Base-by-base conservation (phyloP, 2,888 invertebrate species). In the Phyllotreta striolata region DNA sequence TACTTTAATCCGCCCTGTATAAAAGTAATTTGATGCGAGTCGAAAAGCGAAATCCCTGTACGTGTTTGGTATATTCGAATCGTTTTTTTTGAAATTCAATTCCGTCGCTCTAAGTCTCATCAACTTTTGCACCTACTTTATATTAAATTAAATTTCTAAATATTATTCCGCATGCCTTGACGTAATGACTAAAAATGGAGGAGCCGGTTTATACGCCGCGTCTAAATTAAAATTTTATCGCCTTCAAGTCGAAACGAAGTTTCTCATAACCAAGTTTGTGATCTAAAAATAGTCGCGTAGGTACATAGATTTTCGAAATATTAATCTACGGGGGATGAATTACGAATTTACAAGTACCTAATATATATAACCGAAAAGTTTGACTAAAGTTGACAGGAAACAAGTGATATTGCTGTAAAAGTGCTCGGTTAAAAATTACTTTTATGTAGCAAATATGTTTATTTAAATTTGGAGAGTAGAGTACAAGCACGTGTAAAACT, bases 401-500 rank as follows among this genome's bases (percentile, higher is more conserved):
- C 12, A 43, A 13, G 13, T 6, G 10, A 43, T 12, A 12, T 43
- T 43, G 43, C 43, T 43, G 13, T 43, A n/a, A 43, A 43, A 43
- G 43, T 24, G 24, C 4, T 24, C 2, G 24, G 24, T 24, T 1
- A 24, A 24, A 24, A 24, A 24, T 24, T 24, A 24, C 24, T 24
- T 24, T 24, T 24, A 24, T 24, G 24, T 3, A 24, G 24, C 24
- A 24, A 24, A 24, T 24, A 24, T 24, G 24, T 24, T 24, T 24
- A 24, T 24, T 24, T 24, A 24, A 24, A 57, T 57, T 40, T 9
- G 35, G 51, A 40, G 12, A 12, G 58, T 51, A 52, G 58, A 3
- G 4, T 24, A 24, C 55, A 57, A 66, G 62, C 66, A 62, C 59
- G 62, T 69, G 66, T 65, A 64, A 24, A 24, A 55, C 54, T 62